A percentile compares a stretch with the other conserved stretches of the same genome.
phyloP scores from a whole-genome alignment of 2,888 invertebrate genomes.

The Mythimna ferrago region DNA sequence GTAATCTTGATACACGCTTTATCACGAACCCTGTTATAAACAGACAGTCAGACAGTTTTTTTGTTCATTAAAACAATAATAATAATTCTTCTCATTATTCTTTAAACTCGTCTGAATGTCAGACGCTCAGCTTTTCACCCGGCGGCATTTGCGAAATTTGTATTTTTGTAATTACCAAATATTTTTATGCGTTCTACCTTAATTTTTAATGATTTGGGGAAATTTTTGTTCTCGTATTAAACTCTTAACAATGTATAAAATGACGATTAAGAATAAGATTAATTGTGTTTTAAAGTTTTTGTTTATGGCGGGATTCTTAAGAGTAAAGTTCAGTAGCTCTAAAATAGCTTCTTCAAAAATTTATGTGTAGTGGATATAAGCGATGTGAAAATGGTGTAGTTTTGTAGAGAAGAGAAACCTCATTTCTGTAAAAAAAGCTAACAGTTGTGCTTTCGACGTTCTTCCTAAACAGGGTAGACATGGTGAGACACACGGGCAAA shows the following conservation, averaged over 20 bases:
- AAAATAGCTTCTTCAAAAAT: too few species aligned
- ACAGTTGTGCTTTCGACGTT: too few species aligned
- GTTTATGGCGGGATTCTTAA: background rate
- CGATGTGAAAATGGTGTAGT: too few species aligned
- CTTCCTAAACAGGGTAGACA: too few species aligned
- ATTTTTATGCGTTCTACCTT: slow-evolving; percentile 17
- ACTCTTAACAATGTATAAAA: background rate
- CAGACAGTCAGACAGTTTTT: slow-evolving; percentile 27
- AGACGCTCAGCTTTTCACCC: slow-evolving; percentile 11
- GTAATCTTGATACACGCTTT: slow-evolving; percentile 26
- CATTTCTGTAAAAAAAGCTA: too few species aligned
- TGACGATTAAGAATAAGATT: slow-evolving; percentile 16
- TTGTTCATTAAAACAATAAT: slow-evolving; percentile 35
- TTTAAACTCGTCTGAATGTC: slow-evolving; percentile 52
- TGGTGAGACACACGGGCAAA: too few species aligned
- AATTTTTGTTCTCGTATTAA: slow-evolving; percentile 22
- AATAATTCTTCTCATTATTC: slow-evolving; percentile 36
- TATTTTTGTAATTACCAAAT: slow-evolving; percentile 52
- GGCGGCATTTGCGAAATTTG: slow-evolving; percentile 33
- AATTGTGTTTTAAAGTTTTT: background rate
- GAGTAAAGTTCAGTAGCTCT: too few species aligned
- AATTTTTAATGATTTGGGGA: slow-evolving; percentile 13
- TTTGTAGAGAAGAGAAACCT: too few species aligned
- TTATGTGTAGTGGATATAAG: too few species aligned
- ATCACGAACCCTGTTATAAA: slow-evolving; percentile 17